Evolutionary conservation across 2,888 invertebrate genomes (phyloP), one percentile per base, ranked within the genome.

Genomic region (Leptopilina drosophilae): DNA sequence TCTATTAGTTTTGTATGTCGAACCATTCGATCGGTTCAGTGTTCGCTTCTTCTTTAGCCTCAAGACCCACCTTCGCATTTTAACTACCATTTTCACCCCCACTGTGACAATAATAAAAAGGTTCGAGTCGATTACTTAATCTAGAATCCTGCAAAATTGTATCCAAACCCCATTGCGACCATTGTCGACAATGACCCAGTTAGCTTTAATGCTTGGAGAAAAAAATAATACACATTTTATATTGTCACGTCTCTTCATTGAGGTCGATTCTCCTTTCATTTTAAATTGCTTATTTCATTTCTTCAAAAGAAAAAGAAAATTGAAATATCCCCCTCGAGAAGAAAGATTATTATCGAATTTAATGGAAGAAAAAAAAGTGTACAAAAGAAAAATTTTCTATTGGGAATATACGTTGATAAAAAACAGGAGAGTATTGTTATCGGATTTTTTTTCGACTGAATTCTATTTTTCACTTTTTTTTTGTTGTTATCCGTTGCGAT

Each of bases 1-100:
- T 83, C 85, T 85, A 88, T 87, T 87, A 85, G 85, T 87, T 84
- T 86, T 84, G 80, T 84, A 79, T 85, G 67, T 82, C 73, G 64
- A 77, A 49, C 65, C 65, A 78, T 78, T 76, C 49, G 64, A 78
- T 76, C 78, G 73, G 49, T 42, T 8, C 49, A 53, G 11, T 53
- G 14, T 73, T 56, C n/a, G 2, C 73, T 56, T 53, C 56, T 73
- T n/a, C 53, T 26, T 33, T 9, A 56, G 14, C 56, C 33, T 67
- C 49, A 49, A 49, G 14, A 14, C 69, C 20, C 26, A 12, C 26
- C 14, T 14, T 49, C 33, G 33, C 33, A 33, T 33, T 33, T 33
- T 33, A 33, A 33, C 53, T 42, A 42, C 42, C 49, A 11, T 9
- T 49, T 49, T 49, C 11, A 1, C 1, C 49, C 49, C 26, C 56